These are phyloP conservation scores for Sardinella longiceps DNA, from an alignment of 2,797 vertebrate species.

Conservation along the genomic window DNA sequence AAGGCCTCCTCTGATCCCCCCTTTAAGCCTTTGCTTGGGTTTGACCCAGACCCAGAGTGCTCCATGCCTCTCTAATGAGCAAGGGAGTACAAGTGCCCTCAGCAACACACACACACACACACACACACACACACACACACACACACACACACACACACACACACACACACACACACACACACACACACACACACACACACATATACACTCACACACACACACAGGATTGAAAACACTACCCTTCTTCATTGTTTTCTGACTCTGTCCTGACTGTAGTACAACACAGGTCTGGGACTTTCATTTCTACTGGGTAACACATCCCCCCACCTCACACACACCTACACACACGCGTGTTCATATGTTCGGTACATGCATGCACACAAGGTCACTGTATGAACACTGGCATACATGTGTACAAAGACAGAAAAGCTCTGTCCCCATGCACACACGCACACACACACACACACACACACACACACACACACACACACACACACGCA, in stretches of 20 bases:
- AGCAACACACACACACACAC: slow-evolving; percentile 10
- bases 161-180: background rate
- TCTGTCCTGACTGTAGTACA: too few species aligned
- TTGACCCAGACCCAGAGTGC: slow-evolving; percentile 30
- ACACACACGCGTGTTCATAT: background rate
- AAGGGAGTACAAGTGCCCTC: background rate
- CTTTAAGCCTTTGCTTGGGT: slow-evolving; percentile 3
- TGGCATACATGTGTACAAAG: too few species aligned
- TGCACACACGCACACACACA: too few species aligned
- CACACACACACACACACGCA: background rate
- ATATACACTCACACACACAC: background rate
- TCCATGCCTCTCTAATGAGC: slow-evolving; percentile 25
- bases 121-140: slow-evolving; percentile 27
- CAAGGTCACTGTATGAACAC: too few species aligned
- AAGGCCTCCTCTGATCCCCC: slow-evolving; percentile 15
- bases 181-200: background rate
- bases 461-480: slow-evolving; percentile 2
- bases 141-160: slow-evolving; percentile 7
- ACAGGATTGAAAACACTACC: background rate
- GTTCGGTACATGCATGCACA: background rate
- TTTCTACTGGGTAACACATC: too few species aligned
- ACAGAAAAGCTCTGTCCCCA: too few species aligned
- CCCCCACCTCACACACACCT: background rate
- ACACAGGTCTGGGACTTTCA: too few species aligned
- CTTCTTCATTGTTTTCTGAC: too few species aligned